Conservation (phyloP, 2,113 vertebrate genomes). For the Argyrosomus japonicus region DNA sequence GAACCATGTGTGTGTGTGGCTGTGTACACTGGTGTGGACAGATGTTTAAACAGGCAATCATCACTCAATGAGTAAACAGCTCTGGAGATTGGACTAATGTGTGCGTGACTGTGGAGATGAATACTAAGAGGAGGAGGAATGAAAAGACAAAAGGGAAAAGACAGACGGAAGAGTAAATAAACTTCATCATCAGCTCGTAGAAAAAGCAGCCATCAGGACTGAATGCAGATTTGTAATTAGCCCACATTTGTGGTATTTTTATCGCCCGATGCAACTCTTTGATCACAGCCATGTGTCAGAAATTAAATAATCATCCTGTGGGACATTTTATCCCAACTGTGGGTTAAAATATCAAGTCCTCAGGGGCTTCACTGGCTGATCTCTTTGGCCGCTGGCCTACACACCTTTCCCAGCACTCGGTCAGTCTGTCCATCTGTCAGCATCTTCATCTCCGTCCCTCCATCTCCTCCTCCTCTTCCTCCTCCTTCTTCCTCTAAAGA, state of each 20-base stretch:
- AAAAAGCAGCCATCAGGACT: constrained; percentile 57
- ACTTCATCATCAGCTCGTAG: constrained; percentile 53
- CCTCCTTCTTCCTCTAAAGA: constrained; percentile 30
- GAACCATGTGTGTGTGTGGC: neutral
- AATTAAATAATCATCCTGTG: constrained; percentile 28
- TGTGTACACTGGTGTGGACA: constrained; percentile 53
- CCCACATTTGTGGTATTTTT: constrained; percentile 74
- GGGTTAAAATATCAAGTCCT: constrained; percentile 55
- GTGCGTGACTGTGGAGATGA: constrained; percentile 44
- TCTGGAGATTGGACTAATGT: constrained; percentile 52
- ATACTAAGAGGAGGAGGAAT: constrained; percentile 45
- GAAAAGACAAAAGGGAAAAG: constrained; percentile 37
- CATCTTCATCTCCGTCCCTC: constrained; percentile 33
- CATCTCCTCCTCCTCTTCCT: constrained; percentile 24
- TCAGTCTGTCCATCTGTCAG: constrained; percentile 22
- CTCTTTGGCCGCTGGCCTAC: constrained; percentile 24
- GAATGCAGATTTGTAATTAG: constrained; percentile 68
- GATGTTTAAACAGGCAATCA: constrained; percentile 72
- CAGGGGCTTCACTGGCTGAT: constrained; percentile 18
- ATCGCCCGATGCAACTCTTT: constrained; percentile 58
- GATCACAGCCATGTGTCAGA: constrained; percentile 59
- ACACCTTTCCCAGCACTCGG: constrained; percentile 31
- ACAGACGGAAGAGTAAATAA: constrained; percentile 52
- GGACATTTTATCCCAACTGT: constrained; percentile 30
- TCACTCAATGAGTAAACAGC: constrained; percentile 72